These are phyloP conservation scores for Eupithecia vulgata DNA, from an alignment of 2,888 invertebrate genomes.

Conservation along the genomic window DNA sequence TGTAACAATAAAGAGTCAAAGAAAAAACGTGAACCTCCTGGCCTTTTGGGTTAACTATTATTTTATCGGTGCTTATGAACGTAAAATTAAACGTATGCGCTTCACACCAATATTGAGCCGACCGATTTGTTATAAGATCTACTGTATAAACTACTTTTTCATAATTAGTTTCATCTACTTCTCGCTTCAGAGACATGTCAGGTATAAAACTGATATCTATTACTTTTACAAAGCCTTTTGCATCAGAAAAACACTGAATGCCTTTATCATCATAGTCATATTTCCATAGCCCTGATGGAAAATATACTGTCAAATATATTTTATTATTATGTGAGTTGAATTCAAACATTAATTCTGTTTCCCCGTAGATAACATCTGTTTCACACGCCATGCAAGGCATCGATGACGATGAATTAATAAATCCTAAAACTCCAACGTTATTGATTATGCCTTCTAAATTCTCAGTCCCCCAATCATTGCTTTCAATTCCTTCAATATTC, in stretches of 20 bases:
- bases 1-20: slow-evolving; percentile 59
- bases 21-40: slow-evolving; percentile 71
- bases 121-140: slow-evolving; percentile 76
- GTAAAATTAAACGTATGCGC: slow-evolving; percentile 81
- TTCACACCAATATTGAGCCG: slow-evolving; percentile 87
- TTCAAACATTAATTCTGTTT: slow-evolving; percentile 69
- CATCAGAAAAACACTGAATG: slow-evolving; percentile 85
- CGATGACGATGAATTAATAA: slow-evolving; percentile 50
- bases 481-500: slow-evolving; percentile 16
- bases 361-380: slow-evolving; percentile 56
- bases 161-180: slow-evolving; percentile 37
- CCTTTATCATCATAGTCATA: slow-evolving; percentile 73
- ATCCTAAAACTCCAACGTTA: slow-evolving; percentile 59
- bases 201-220: slow-evolving; percentile 72
- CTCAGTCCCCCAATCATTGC: not conserved
- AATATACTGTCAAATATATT: slow-evolving; percentile 82
- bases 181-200: slow-evolving; percentile 47
- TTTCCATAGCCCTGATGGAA: slow-evolving; percentile 81
- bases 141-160: slow-evolving; percentile 80
- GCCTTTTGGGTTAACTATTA: slow-evolving; percentile 77
- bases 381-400: slow-evolving; percentile 75
- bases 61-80: slow-evolving; percentile 75
- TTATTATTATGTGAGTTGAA: slow-evolving; percentile 59
- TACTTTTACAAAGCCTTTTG: slow-evolving; percentile 77
- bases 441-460: slow-evolving; percentile 62